Conservation (phyloP, 2,113 vertebrate species). For the Aegotheles bennettii region DNA sequence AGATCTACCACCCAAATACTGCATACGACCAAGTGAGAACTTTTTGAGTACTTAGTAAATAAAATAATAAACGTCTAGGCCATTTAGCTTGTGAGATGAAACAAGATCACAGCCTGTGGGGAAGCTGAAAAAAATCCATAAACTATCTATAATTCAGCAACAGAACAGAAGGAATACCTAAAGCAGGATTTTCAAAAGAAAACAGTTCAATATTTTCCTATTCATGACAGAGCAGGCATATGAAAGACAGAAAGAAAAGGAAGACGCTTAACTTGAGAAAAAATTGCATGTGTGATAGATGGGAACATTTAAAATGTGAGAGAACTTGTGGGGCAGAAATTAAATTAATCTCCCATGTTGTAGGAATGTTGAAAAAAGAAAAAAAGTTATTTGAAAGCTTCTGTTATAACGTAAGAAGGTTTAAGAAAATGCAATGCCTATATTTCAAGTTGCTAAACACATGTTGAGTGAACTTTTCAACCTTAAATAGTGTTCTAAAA, state of each 20-base stretch:
- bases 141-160: conserved; percentile 45
- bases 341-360: conserved; percentile 3
- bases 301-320: conserved; percentile 11
- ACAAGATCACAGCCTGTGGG: background rate
- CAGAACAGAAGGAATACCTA: conserved; percentile 5
- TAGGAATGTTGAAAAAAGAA: background rate
- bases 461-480: conserved; percentile 22
- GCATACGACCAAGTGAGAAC: background rate
- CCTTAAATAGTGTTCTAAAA: conserved; percentile 5
- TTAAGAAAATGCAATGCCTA: background rate
- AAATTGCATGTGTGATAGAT: conserved; percentile 21
- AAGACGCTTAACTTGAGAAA: background rate
- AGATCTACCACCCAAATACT: background rate
- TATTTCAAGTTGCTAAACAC: conserved; percentile 14
- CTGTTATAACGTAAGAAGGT: background rate
- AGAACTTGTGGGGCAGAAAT: conserved; percentile 26
- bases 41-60: background rate
- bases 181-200: conserved; percentile 25
- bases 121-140: background rate
- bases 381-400: background rate
- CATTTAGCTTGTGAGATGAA: conserved; percentile 10
- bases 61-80: background rate
- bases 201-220: conserved; percentile 27
- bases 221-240: background rate
- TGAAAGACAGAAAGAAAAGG: background rate